A percentile compares a stretch with the other conserved stretches of the same genome.
Conservation (phyloP, 2,113 vertebrate species). For the Daboia siamensis region DNA sequence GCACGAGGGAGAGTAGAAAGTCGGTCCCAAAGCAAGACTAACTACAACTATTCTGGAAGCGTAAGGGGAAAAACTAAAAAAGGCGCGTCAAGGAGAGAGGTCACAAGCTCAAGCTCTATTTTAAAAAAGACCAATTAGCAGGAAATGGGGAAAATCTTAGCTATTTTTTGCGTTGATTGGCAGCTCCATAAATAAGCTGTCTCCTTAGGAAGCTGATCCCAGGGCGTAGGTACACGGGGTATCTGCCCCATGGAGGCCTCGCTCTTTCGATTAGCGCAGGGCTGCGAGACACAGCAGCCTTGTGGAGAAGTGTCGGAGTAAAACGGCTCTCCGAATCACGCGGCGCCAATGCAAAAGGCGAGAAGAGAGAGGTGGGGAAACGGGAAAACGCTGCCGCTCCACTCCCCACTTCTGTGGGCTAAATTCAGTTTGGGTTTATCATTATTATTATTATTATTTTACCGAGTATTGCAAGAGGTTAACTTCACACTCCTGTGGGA, state of each 20-base stretch:
- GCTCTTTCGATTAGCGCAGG: neutral
- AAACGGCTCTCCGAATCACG: neutral
- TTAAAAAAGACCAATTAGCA: neutral
- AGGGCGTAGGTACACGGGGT: neutral
- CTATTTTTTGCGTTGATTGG: neutral
- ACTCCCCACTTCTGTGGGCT: neutral
- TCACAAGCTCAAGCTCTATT: neutral
- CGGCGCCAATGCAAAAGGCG: neutral
- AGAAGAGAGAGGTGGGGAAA: neutral
- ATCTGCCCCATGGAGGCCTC: neutral
- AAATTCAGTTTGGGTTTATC: neutral
- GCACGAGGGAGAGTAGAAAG: neutral
- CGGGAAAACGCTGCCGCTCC: neutral
- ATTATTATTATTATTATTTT: neutral
- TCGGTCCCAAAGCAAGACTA: neutral
- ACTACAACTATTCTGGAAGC: neutral
- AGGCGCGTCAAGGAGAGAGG: neutral
- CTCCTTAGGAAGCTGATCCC: neutral
- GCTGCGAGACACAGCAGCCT: neutral
- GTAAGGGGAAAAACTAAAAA: neutral
- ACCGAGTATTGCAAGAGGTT: neutral
- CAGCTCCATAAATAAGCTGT: neutral
- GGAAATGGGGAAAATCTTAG: neutral
- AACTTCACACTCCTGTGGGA: neutral
- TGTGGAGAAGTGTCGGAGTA: neutral